Evolutionary conservation across 2,888 invertebrate genomes (phyloP), one percentile per base, ranked within the genome.

Genomic region (Folsomia manolachei): DNA sequence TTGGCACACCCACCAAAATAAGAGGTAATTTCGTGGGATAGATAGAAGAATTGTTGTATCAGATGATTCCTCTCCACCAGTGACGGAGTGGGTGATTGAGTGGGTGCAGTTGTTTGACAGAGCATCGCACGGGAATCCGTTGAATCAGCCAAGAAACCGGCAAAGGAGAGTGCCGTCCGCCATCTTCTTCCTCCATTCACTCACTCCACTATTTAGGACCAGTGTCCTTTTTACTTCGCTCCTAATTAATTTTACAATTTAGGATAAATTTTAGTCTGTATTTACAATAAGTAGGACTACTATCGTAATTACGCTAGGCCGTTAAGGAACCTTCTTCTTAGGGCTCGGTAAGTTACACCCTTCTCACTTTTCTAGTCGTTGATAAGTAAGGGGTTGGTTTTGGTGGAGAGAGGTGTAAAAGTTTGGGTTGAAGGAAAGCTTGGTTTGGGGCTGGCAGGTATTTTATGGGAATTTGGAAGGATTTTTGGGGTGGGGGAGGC

Each of bases 171-270:
- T 39, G 39, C 39, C 14, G 39, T n/a, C n/a, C n/a, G n/a, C n/a
- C n/a, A n/a, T n/a, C n/a, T n/a, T n/a, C n/a, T n/a, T n/a, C n/a
- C n/a, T n/a, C n/a, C n/a, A n/a, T n/a, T n/a, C n/a, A n/a, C n/a
- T n/a, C 39, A 39, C 39, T 4, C 39, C 39, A 39, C 39, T n/a
- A n/a, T n/a, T n/a, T n/a, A n/a, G 39, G 39, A 39, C 39, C 4
- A 39, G 39, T 9, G 39, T 39, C 39, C 39, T 74, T 72, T 68
- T 51, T 23, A 69, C 51, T 66, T 66, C 24, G 39, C 66, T 66
- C 66, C 18, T 63, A 66, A 52, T 66, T 66, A 66, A 66, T 66
- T 66, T 66, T 66, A 66, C 39, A 52, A 21, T 66, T 51, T 66
- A 66, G 66, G 66, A 24, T 66, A 66, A 39, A 39, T 39, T 39